Base-by-base conservation (phyloP, 64 coral and sea anemone species). In the Stichodactyla mertensii region DNA sequence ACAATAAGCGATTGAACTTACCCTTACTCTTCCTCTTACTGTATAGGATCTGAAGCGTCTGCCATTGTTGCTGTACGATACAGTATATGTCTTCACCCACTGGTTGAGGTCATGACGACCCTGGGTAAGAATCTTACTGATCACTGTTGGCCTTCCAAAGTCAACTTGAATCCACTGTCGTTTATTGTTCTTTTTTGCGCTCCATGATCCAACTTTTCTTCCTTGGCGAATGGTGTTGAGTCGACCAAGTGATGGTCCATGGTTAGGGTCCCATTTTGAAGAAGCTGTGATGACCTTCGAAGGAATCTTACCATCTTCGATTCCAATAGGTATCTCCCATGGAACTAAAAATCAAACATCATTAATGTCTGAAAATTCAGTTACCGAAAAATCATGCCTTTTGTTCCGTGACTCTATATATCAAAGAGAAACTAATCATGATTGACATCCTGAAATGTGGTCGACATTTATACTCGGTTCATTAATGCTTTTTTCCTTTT, bases 151-250 rank as follows among this genome's bases (percentile, higher is more conserved):
- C 0, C 52, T 71, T 19, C 94, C 91, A 64, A 90, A 9, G 55
- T 95, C 91, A 31, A 95, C 74, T 66, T 95, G 94, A 18, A 95
- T 22, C 94, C 94, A 95, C 77, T 95, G 94, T 54, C 61, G 55
- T 24, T 78, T 82, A 51, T 89, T 92, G 83, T 95, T 95, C 4
- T 85, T 27, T 55, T 86, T 92, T 4, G 85, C 77, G 3, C 51
- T 82, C 90, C 90, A 92, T 24, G 85, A 90, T 52, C 94, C 94
- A 31, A 64, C 78, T 53, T 74, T 83, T 4, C 70, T 71, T 10
- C 94, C 91, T 14, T 36, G 56, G 52, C 88, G 80, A 18, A 83
- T 53, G 36, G 19, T 85, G 71, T 95, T 95, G 12, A 95, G 90
- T 10, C 94, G 77, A 0, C 64, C 69, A 0, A 80, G 87, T 77